These are phyloP conservation scores for Sylvilagus bachmani DNA, from an alignment of 2,113 vertebrate species.

Conservation along the genomic window DNA sequence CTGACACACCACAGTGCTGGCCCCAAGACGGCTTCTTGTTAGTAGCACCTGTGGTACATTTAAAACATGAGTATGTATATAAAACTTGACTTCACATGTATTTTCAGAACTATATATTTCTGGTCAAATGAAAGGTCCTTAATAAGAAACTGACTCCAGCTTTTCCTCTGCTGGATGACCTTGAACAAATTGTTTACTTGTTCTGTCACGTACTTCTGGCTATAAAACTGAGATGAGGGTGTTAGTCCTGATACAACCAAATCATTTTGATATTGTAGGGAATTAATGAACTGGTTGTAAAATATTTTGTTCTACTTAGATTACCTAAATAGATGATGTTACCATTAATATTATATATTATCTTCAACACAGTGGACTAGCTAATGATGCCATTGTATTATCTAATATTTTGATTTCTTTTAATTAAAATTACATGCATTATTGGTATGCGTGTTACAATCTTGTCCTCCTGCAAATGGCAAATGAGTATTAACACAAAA, in stretches of 20 bases:
- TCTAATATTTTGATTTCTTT: conserved; percentile 72
- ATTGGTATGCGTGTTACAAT: conserved; percentile 75
- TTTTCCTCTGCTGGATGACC: conserved; percentile 42
- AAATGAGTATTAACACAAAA: conserved; percentile 80
- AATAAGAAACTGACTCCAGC: neutral
- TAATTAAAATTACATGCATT: conserved; percentile 84
- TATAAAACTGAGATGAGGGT: conserved; percentile 17
- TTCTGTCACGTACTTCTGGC: neutral
- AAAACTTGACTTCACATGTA: neutral
- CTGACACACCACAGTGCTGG: no score
- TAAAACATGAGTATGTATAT: neutral
- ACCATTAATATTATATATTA: neutral
- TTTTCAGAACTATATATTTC: neutral
- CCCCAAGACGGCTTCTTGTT: conserved; percentile 14
- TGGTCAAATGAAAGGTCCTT: neutral
- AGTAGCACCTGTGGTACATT: neutral
- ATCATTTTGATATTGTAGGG: neutral
- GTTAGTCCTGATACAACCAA: neutral
- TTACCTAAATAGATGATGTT: conserved; percentile 44
- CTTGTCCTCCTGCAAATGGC: conserved; percentile 76
- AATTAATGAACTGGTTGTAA: conserved; percentile 64
- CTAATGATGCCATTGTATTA: conserved; percentile 65
- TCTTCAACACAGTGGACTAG: conserved; percentile 37
- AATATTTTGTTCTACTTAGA: conserved; percentile 62
- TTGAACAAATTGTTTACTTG: conserved; percentile 38